A percentile compares a stretch with the other conserved stretches of the same genome.
phyloP scores from a whole-genome alignment of 2,888 invertebrate genomes.

The Caenorhabditis uteleia region DNA sequence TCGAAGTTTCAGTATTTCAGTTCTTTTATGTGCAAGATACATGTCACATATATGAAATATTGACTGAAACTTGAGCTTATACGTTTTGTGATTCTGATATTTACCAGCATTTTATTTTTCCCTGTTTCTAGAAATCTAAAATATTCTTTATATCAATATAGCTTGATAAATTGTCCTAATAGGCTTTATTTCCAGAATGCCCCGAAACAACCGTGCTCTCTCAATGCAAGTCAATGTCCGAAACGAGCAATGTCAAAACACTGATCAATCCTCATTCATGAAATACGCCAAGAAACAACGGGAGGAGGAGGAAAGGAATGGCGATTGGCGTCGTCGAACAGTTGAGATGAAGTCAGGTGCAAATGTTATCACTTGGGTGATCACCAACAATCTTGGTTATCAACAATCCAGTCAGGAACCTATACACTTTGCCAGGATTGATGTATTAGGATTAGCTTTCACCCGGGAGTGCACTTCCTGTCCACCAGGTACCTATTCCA shows the following conservation, averaged over 20 bases:
- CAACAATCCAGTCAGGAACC: slow-evolving; percentile 45
- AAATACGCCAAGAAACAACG: slow-evolving; percentile 24
- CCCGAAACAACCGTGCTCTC: slow-evolving; percentile 55
- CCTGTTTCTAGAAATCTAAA: background rate
- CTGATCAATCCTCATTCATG: slow-evolving; percentile 30
- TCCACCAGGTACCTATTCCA: slow-evolving; percentile 72
- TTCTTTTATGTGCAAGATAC: too few species aligned
- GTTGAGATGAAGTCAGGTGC: slow-evolving; percentile 69
- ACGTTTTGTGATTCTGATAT: too few species aligned
- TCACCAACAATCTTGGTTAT: slow-evolving; percentile 70
- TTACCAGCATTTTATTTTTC: too few species aligned
- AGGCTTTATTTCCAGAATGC: slow-evolving; percentile 41
- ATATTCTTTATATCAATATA: slow-evolving; percentile 12
- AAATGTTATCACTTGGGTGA: slow-evolving; percentile 75
- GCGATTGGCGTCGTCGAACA: slow-evolving; percentile 52
- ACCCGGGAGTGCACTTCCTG: slow-evolving; percentile 73
- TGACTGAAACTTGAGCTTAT: too few species aligned
- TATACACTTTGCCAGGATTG: slow-evolving; percentile 63
- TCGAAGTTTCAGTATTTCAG: too few species aligned
- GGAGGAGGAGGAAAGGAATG: slow-evolving; percentile 39
- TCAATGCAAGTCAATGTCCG: slow-evolving; percentile 59
- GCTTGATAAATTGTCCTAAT: background rate
- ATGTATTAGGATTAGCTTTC: slow-evolving; percentile 73
- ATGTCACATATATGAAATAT: too few species aligned
- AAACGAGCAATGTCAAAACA: slow-evolving; percentile 68